A percentile compares a stretch with the other conserved stretches of the same genome.
These are phyloP conservation scores for Vulpes vulpes DNA, from an alignment of 2,113 vertebrate species.

Conservation along the genomic window DNA sequence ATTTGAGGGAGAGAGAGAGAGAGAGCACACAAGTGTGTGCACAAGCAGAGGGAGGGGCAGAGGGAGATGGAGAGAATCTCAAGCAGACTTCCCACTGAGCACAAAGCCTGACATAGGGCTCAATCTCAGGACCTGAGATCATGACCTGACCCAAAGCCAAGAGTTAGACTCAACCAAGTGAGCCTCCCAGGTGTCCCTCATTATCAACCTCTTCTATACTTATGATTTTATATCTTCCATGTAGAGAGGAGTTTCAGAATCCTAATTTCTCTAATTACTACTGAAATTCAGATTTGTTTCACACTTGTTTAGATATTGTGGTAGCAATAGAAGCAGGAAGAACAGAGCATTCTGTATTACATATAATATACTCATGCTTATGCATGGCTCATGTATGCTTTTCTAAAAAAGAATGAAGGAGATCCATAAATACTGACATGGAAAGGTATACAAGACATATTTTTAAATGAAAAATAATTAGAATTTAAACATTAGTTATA, in stretches of 20 bases:
- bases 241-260: background rate
- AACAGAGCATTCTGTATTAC: background rate
- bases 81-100: too few relatives aligned
- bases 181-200: too few relatives aligned
- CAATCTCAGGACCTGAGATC: too few relatives aligned
- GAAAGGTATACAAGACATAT: background rate
- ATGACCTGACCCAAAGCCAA: too few relatives aligned
- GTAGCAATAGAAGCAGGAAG: background rate
- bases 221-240: background rate
- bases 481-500: background rate
- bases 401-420: background rate
- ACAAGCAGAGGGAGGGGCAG: too few relatives aligned
- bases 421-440: background rate
- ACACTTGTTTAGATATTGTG: background rate
- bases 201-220: background rate
- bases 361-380: background rate
- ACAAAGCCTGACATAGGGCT: too few relatives aligned
- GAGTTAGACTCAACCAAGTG: too few relatives aligned
- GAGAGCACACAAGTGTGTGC: too few relatives aligned
- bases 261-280: background rate
- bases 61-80: too few relatives aligned
- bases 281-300: background rate
- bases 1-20: too few relatives aligned
- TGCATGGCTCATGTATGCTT: background rate
- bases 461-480: conserved; percentile 3